These are phyloP conservation scores for Rhynchophorus ferrugineus DNA, from an alignment of 1,140 invertebrate genomes.

Conservation along the genomic window DNA sequence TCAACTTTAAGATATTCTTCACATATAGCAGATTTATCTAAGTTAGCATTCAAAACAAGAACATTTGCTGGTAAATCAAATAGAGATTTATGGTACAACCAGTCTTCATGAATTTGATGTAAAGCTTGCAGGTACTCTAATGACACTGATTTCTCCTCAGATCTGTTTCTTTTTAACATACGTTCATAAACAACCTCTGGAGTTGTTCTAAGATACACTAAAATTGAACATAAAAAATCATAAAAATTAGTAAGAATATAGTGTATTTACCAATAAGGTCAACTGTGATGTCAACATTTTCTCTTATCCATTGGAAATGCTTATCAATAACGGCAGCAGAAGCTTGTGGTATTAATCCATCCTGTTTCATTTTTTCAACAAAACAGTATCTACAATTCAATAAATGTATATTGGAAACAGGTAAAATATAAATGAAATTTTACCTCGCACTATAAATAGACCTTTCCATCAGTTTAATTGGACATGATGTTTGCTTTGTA, in stretches of 20 bases:
- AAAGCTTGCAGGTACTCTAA: conserved; percentile 46
- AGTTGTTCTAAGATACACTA: conserved; percentile 78
- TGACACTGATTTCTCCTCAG: conserved; percentile 70
- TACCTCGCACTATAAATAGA: conserved; percentile 70
- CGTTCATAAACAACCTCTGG: conserved; percentile 75
- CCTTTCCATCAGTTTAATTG: conserved; percentile 84
- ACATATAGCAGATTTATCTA: conserved; percentile 52
- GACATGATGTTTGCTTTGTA: conserved; percentile 49
- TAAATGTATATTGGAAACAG: background rate
- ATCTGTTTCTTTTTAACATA: conserved; percentile 65
- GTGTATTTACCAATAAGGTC: conserved; percentile 23
- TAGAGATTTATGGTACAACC: conserved; percentile 40
- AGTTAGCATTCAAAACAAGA: conserved; percentile 53
- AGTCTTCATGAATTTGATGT: conserved; percentile 23
- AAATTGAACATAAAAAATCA: conserved; percentile 25
- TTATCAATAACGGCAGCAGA: conserved; percentile 64
- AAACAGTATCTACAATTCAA: conserved; percentile 55
- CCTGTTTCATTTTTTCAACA: conserved; percentile 66
- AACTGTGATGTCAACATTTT: conserved; percentile 18
- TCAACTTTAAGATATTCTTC: conserved; percentile 55
- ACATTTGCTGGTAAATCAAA: conserved; percentile 52
- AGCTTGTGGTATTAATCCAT: conserved; percentile 41
- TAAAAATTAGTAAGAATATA: background rate
- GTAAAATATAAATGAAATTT: background rate
- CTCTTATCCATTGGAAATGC: conserved; percentile 74